Evolutionary conservation across 2,888 invertebrate species (phyloP), one percentile per base, ranked within the genome.

Genomic region (Rotaria socialis): DNA sequence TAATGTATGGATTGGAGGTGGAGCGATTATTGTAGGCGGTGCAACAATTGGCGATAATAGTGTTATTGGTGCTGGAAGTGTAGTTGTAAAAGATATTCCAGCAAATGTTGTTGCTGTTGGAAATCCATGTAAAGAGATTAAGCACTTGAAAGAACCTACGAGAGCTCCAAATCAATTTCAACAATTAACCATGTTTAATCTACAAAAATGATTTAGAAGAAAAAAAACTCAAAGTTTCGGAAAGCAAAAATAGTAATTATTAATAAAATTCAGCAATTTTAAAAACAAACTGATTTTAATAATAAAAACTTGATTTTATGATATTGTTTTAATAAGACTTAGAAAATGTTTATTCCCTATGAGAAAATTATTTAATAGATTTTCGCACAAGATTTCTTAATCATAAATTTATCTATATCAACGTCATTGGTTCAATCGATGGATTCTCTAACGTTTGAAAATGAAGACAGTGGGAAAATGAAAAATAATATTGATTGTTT

Each of bases 1-100:
- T 52, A 84, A 86, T 67, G 84, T 84, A 6, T 86, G 86, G 86
- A 86, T 86, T n/a, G 86, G 86, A n/a, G 86, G 86, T 56, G 55
- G 74, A 22, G 35, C 43, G 16, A 43, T 86, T 22, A 85, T 86
- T 56, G n/a, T 85, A 1, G 84, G 85, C 8, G 85, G 85, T 3
- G 80, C 50, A 27, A 86, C 86, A 0, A 86, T 86, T 84, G 86
- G 86, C 10, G 86, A 86, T 56, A 84, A 60, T 56, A 67, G 67
- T 16, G 84, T 84, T 27, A 85, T 86, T 35, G 86, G 86, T 27
- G 84, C 86, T 52, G 86, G 86, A n/a, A 85, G 85, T 75, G 86
- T 86, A 10, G 86, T 86, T 14, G 84, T 84, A 7, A 86, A 86
- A 67, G 67, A 86, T 47, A 85, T 86, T 10, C 84, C 84, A 56